Evolutionary conservation across 2,113 vertebrate species (phyloP).

Genomic region (Cariama cristata): DNA sequence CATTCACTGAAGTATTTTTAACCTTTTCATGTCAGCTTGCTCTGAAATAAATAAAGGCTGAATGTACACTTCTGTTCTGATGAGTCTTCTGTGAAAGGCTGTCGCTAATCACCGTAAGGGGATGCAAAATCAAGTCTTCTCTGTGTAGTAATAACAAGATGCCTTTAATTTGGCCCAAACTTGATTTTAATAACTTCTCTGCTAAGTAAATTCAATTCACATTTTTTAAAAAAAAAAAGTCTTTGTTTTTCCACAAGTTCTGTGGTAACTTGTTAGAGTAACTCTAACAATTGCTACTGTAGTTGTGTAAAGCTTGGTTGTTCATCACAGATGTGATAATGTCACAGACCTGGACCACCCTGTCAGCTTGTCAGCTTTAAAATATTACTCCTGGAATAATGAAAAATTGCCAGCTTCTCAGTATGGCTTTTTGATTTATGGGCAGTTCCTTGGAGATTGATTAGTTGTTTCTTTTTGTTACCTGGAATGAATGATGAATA

Average conservation of each 20-base stretch:
- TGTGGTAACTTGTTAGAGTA: not conserved
- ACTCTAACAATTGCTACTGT: not conserved
- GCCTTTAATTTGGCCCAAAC: not conserved
- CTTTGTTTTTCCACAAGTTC: not conserved
- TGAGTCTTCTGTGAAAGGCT: not conserved
- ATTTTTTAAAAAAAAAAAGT: not conserved
- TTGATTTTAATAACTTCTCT: not conserved
- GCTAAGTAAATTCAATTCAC: not conserved
- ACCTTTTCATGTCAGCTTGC: not conserved
- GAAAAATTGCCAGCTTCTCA: slow-evolving; percentile 75
- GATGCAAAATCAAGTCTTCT: not conserved
- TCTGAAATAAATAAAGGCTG: not conserved
- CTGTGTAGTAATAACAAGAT: not conserved
- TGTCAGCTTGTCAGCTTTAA: slow-evolving; percentile 64
- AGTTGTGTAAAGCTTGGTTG: not conserved
- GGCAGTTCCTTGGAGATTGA: slow-evolving; percentile 66
- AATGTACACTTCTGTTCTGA: not conserved
- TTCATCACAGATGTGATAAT: slow-evolving; percentile 52
- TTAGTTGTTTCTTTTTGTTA: slow-evolving; percentile 73
- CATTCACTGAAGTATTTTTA: not conserved
- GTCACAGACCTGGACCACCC: slow-evolving; percentile 64
- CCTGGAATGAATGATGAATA: slow-evolving; percentile 72
- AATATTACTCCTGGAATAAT: slow-evolving; percentile 67
- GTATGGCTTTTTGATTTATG: slow-evolving; percentile 78
- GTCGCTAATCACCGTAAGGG: not conserved